Evolutionary conservation across 2,113 vertebrate genomes (phyloP).

Genomic region (Delphinapterus leucas): DNA sequence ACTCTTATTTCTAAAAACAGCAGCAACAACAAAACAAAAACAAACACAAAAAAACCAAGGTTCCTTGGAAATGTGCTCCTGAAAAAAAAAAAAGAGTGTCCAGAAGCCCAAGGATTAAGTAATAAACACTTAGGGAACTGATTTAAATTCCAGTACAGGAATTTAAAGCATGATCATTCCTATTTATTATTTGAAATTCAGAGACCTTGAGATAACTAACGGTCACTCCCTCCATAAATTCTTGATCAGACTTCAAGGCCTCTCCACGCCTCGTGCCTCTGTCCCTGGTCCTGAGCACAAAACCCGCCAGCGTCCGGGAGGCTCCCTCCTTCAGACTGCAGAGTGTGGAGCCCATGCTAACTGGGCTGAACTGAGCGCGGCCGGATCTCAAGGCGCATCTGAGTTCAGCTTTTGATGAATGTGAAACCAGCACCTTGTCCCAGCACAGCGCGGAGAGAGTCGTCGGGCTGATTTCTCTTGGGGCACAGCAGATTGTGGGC

Average conservation of each 20-base stretch:
- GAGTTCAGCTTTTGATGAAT: background rate
- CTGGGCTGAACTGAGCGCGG: background rate
- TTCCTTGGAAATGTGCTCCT: background rate
- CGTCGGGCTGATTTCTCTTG: background rate
- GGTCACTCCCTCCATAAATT: background rate
- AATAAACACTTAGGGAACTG: background rate
- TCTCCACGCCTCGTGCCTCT: background rate
- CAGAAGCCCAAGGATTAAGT: background rate
- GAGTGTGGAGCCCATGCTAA: background rate
- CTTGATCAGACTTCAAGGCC: background rate
- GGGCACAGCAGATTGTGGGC: background rate
- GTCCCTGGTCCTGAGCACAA: slow-evolving; percentile 47
- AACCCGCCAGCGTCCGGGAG: background rate
- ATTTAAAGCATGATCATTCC: background rate
- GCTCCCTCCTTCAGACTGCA: background rate
- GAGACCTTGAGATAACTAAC: background rate
- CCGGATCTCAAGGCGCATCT: background rate
- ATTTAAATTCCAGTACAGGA: background rate
- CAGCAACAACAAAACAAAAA: too few species aligned
- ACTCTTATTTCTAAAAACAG: background rate
- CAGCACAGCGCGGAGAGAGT: background rate
- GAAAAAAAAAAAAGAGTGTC: background rate
- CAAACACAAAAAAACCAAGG: background rate
- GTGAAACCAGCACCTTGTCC: background rate
- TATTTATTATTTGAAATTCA: background rate